A percentile compares a stretch with the other conserved stretches of the same genome.
phyloP scores from a whole-genome alignment of 2,113 vertebrate genomes.

The Gymnocephalus cernua region DNA sequence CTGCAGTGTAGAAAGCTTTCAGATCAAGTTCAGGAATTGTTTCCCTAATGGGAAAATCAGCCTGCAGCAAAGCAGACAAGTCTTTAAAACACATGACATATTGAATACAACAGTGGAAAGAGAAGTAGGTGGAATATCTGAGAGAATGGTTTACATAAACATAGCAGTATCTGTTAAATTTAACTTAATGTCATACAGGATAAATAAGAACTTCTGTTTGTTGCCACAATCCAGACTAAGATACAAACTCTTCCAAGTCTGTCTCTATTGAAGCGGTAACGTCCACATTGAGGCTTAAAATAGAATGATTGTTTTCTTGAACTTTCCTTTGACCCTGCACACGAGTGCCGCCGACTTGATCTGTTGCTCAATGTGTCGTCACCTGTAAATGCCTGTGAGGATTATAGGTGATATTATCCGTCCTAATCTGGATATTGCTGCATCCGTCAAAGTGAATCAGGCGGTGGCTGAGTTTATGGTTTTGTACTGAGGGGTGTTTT shows the following conservation, averaged over 20 bases:
- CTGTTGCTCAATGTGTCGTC: conserved; percentile 22
- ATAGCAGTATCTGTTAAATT: conserved; percentile 5
- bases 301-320: not conserved
- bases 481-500: conserved; percentile 13
- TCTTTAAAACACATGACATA: conserved; percentile 25
- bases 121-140: conserved; percentile 4
- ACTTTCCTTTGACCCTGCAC: not conserved
- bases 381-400: conserved; percentile 45
- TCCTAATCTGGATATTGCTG: conserved; percentile 43
- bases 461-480: conserved; percentile 27
- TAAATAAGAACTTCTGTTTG: conserved; percentile 6
- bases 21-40: conserved; percentile 27
- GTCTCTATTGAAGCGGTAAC: not conserved
- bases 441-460: conserved; percentile 34
- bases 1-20: conserved; percentile 57
- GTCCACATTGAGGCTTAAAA: conserved; percentile 14
- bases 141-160: not conserved
- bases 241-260: not conserved
- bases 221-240: not conserved
- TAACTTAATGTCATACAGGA: not conserved
- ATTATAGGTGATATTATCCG: conserved; percentile 48
- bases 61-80: conserved; percentile 36
- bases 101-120: conserved; percentile 31
- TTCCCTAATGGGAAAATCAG: conserved; percentile 45
- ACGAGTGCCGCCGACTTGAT: conserved; percentile 2